Percentiles rank a stretch among this genome's conserved stretches.
These are phyloP conservation scores for Polydrusus tereticollis DNA, from an alignment of 2,888 invertebrate species.

Conservation along the genomic window DNA sequence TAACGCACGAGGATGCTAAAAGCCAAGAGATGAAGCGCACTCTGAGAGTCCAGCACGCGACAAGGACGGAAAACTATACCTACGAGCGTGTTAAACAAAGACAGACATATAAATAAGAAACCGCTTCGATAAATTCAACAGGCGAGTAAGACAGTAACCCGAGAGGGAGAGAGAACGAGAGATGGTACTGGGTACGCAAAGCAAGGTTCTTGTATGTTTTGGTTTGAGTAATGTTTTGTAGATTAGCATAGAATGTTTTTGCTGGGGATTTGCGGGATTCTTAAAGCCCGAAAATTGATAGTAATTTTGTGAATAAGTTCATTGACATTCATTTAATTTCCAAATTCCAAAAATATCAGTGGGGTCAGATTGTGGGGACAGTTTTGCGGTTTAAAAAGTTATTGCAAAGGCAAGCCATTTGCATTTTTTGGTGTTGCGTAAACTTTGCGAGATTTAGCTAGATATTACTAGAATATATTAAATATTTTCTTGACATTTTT, in stretches of 20 bases:
- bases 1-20: slow-evolving; percentile 58
- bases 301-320: background rate
- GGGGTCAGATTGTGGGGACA: too few species aligned
- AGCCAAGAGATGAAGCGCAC: slow-evolving; percentile 38
- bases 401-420: background rate
- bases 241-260: background rate
- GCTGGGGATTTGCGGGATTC: background rate
- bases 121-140: slow-evolving; percentile 25
- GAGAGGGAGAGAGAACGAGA: background rate
- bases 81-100: slow-evolving; percentile 41
- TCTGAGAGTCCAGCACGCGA: slow-evolving; percentile 31
- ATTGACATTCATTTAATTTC: too few species aligned
- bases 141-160: slow-evolving; percentile 33
- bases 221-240: background rate
- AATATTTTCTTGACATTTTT: background rate
- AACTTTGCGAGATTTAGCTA: background rate
- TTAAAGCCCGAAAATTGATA: background rate
- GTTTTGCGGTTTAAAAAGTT: background rate
- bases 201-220: slow-evolving; percentile 12
- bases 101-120: slow-evolving; percentile 33
- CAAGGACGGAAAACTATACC: slow-evolving; percentile 35
- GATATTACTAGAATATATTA: background rate
- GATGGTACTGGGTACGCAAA: background rate
- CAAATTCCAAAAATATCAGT: too few species aligned
- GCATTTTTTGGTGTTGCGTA: background rate